Evolutionary conservation across 2,113 vertebrate genomes (phyloP).

Genomic region (Bubo bubo): DNA sequence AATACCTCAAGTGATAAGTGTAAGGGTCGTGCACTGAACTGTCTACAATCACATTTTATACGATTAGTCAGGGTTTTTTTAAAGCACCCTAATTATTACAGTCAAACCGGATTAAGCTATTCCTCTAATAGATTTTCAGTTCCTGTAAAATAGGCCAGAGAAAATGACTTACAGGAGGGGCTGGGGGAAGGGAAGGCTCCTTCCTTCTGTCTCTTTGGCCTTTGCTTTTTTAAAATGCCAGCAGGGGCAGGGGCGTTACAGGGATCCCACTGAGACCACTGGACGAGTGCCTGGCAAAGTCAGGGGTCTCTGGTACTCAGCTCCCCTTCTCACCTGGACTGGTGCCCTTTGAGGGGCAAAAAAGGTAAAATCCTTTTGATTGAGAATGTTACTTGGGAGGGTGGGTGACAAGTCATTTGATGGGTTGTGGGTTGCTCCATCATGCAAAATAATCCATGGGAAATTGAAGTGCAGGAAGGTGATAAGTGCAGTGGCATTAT

Average conservation of each 20-base stretch:
- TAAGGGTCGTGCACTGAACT: conserved; percentile 51
- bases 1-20: conserved; percentile 42
- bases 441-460: accelerated
- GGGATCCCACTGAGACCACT: background rate
- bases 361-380: background rate
- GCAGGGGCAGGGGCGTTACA: background rate
- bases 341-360: background rate
- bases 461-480: background rate
- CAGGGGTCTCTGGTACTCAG: background rate
- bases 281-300: background rate
- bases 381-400: background rate
- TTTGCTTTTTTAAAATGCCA: background rate
- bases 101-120: conserved; percentile 63
- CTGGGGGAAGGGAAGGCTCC: background rate
- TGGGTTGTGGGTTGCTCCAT: background rate
- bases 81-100: conserved; percentile 65
- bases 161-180: background rate
- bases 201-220: background rate
- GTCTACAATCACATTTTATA: conserved; percentile 56
- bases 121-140: conserved; percentile 64
- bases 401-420: background rate
- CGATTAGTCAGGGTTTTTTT: conserved; percentile 58
- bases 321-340: background rate
- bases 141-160: conserved; percentile 60
- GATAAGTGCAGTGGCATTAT: background rate